Base-by-base conservation (phyloP, 1,140 invertebrate genomes). In the Apolygus lucorum region DNA sequence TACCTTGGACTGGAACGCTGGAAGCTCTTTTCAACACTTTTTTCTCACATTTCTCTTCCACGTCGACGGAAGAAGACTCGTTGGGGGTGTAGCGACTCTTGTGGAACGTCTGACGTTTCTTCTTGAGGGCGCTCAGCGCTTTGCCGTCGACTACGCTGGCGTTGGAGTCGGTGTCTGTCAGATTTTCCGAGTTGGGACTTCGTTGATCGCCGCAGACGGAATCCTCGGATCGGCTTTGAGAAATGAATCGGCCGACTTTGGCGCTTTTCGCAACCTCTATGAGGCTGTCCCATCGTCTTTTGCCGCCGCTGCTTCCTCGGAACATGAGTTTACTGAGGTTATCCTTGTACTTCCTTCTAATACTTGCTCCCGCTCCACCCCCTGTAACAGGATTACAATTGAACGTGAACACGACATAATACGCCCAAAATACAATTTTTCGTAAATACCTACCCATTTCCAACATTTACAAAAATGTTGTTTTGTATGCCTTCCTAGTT, bases 221-320 rank as follows among this genome's bases (percentile, higher is more conserved):
- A 76, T 92, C 90, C 78, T 92, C 90, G 0, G 90, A 92, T 74
- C 85, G 80, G 74, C 82, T 83, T 72, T 90, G 82, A 73, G 90
- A 89, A 69, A 92, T 88, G 70, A 91, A 82, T 68, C 86, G 83
- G 1, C 87, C 87, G 13, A 90, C 88, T 74, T 87, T 84, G 42
- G 88, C 89, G 54, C 85, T 84, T 76, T 88, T 90, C n/a, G 91
- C 90, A 42, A 90, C 90, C 76, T 92, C 90, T 73, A 92, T 92
- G 26, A 93, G 80, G 24, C 90, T 92, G 52, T 90, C 88, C 84
- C 83, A 82, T 1, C 79, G 77, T 68, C 80, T 78, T 72, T 84
- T 84, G 59, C 77, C 75, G 0, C 78, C 78, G 49, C 76, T 68
- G 63, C 70, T 72, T 8, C 71, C 65, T 24, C 72, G 72, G 63